Evolutionary conservation across 2,797 vertebrate species (phyloP).

Genomic region (Hippocampus kuda): DNA sequence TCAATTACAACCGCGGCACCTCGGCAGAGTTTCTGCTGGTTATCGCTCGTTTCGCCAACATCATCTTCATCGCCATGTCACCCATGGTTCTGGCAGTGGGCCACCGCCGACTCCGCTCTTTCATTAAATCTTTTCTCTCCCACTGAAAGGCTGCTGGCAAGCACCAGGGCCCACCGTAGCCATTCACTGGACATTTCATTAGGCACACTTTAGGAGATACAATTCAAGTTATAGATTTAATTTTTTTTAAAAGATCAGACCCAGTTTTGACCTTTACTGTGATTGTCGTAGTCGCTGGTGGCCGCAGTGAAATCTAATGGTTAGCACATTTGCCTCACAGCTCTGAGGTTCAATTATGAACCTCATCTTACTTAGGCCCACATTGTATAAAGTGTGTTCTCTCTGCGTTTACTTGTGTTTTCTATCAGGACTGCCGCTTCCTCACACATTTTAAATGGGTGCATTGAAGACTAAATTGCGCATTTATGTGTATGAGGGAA

Average conservation of each 20-base stretch:
- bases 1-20: constrained; percentile 66
- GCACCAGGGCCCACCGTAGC: neutral
- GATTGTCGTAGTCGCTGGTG: no score
- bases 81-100: constrained; percentile 65
- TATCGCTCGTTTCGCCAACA: constrained; percentile 68
- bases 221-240: neutral
- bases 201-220: neutral
- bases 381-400: no score
- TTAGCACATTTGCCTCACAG: no score
- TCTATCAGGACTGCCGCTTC: no score
- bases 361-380: no score
- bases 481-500: no score
- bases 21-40: constrained; percentile 56
- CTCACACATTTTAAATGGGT: no score
- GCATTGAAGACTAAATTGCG: no score
- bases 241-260: no score
- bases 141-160: constrained; percentile 25
- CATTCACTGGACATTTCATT: neutral
- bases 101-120: constrained; percentile 62
- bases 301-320: no score
- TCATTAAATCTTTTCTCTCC: constrained; percentile 47
- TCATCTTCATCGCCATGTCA: constrained; percentile 67
- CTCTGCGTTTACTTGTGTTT: no score
- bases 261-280: neutral
- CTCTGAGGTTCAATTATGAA: no score